Percentiles rank a stretch among this genome's conserved stretches.
phyloP scores from a whole-genome alignment of 2,113 vertebrate species.

The Tetraodon nigroviridis region DNA sequence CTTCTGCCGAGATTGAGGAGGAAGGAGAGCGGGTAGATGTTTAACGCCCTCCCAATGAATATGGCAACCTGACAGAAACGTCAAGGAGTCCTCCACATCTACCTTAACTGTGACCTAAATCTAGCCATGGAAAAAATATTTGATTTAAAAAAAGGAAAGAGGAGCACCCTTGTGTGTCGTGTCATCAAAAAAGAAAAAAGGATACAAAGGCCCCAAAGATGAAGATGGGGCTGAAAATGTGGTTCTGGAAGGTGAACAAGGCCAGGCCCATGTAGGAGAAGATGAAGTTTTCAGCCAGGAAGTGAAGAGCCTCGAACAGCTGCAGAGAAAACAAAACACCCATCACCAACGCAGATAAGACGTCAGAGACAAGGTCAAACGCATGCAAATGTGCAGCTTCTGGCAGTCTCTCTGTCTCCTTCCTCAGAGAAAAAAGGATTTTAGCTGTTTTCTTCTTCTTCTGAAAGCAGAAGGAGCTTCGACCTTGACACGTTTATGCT shows the following conservation, averaged over 20 bases:
- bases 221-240: constrained; percentile 93
- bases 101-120: not conserved
- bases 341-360: not conserved
- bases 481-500: not conserved
- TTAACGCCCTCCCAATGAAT: constrained; percentile 89
- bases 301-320: constrained; percentile 95
- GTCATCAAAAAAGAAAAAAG: constrained; percentile 57
- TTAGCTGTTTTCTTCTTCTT: too few species aligned
- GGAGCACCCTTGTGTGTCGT: not conserved
- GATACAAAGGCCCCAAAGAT: constrained; percentile 96
- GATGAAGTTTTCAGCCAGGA: constrained; percentile 97
- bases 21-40: constrained; percentile 95
- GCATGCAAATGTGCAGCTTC: too few species aligned
- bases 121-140: not conserved
- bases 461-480: too few species aligned
- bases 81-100: constrained; percentile 68
- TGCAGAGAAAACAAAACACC: constrained; percentile 40
- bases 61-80: constrained; percentile 82
- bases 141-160: too few species aligned
- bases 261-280: constrained; percentile 98
- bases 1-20: constrained; percentile 91
- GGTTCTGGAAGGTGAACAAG: constrained; percentile 97
- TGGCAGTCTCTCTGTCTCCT: too few species aligned
- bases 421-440: too few species aligned
- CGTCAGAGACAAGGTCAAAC: not conserved